Percentiles rank a stretch among this genome's conserved stretches.
These are phyloP conservation scores for Zosterops pallidus DNA, from an alignment of 2,113 vertebrate species.

Conservation along the genomic window DNA sequence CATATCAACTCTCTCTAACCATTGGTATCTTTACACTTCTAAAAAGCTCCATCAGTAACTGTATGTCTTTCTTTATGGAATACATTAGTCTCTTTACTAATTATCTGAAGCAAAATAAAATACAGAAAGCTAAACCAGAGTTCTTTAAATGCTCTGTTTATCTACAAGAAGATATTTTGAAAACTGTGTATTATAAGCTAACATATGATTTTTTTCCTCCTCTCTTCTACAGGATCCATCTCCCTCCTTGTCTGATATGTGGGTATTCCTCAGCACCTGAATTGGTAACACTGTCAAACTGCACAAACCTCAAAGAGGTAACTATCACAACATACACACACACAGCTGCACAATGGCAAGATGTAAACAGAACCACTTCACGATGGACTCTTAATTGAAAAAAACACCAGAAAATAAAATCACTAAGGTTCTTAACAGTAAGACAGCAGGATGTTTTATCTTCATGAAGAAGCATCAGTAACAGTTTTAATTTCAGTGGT, in stretches of 20 bases:
- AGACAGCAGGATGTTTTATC: not conserved
- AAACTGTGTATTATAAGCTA: not conserved
- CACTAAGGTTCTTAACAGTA: not conserved
- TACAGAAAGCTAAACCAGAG: not conserved
- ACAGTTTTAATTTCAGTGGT: not conserved
- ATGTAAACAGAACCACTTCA: not conserved
- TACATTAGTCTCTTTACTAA: not conserved
- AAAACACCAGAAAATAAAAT: not conserved
- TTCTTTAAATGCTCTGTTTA: not conserved
- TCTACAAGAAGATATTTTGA: not conserved
- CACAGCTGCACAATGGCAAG: fast-evolving
- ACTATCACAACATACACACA: not conserved
- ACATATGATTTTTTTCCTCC: fast-evolving
- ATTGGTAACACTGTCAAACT: not conserved
- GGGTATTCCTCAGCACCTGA: not conserved
- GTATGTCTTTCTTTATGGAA: not conserved
- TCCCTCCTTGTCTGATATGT: not conserved
- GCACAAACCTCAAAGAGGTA: not conserved
- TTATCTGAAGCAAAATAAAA: not conserved
- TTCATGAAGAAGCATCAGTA: not conserved
- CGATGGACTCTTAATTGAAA: not conserved
- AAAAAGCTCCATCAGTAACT: not conserved
- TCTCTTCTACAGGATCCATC: not conserved
- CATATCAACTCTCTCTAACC: not conserved
- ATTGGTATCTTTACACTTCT: not conserved